Conservation (phyloP, 1,140 invertebrate species). For the Hycleus cichorii region DNA sequence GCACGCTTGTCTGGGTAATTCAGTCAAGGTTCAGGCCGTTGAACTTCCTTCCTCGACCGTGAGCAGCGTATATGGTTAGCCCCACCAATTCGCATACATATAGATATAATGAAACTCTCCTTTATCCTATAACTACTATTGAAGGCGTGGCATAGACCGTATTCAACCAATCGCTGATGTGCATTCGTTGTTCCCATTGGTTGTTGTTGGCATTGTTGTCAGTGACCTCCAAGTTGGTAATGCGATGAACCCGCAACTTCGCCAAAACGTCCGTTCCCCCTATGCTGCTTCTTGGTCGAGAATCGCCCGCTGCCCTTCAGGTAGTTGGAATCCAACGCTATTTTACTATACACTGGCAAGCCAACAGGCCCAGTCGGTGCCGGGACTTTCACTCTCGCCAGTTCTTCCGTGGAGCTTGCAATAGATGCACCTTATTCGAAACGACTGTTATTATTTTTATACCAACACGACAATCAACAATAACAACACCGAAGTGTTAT, state of each 20-base stretch:
- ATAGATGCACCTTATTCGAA: conserved; percentile 5
- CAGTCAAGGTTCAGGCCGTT: conserved; percentile 62
- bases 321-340: conserved; percentile 32
- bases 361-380: conserved; percentile 34
- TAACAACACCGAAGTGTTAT: no score
- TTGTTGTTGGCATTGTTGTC: conserved; percentile 41
- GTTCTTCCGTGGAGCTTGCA: conserved; percentile 26
- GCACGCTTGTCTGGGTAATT: conserved; percentile 53
- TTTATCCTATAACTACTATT: background rate
- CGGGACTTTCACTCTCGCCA: conserved; percentile 42
- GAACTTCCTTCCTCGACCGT: conserved; percentile 46
- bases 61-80: conserved; percentile 18
- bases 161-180: conserved; percentile 37
- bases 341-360: conserved; percentile 39
- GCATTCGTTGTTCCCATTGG: conserved; percentile 30
- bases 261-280: conserved; percentile 27
- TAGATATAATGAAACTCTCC: no score
- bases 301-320: conserved; percentile 38
- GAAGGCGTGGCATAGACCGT: conserved; percentile 29
- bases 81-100: conserved; percentile 15
- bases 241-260: conserved; percentile 49
- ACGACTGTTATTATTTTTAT: background rate
- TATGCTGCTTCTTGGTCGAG: conserved; percentile 21
- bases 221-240: conserved; percentile 57
- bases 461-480: background rate